Conservation (phyloP, 2,888 invertebrate species). For the Automeris io region DNA sequence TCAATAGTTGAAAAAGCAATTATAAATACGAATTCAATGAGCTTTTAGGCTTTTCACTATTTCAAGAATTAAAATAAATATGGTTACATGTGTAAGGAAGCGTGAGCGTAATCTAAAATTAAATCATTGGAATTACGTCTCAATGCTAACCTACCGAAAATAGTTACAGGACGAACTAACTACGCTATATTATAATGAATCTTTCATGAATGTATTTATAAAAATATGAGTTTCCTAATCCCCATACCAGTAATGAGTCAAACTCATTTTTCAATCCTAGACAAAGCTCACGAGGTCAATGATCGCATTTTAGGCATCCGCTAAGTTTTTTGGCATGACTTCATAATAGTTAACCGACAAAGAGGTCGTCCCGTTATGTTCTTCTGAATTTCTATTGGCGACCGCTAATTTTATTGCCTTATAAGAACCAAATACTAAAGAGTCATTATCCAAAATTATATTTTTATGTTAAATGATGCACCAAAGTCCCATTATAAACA, state of each 20-base stretch:
- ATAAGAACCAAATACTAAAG: not conserved
- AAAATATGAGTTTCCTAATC: too few relatives aligned
- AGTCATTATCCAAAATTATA: not conserved
- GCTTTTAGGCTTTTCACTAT: too few relatives aligned
- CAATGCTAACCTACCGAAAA: not conserved
- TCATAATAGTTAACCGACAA: slow-evolving; percentile 15
- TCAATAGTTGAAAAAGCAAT: too few relatives aligned
- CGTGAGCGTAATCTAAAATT: not conserved
- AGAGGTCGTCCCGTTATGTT: slow-evolving; percentile 32
- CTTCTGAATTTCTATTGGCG: not conserved
- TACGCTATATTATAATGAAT: too few relatives aligned
- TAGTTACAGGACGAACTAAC: not conserved
- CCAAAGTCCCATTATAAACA: too few relatives aligned
- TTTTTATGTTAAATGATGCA: too few relatives aligned
- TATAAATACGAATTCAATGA: too few relatives aligned
- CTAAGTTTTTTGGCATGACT: slow-evolving; percentile 28
- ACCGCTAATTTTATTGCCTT: not conserved
- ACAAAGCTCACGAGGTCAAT: slow-evolving; percentile 23
- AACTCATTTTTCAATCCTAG: slow-evolving; percentile 15
- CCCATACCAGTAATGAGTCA: slow-evolving; percentile 19
- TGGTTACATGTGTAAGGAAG: too few relatives aligned
- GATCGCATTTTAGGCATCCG: slow-evolving; percentile 22
- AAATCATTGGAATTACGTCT: too few relatives aligned
- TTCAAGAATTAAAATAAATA: too few relatives aligned
- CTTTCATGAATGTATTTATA: too few relatives aligned